Base-by-base conservation (phyloP, 1,140 invertebrate genomes). In the Tetramorium parvispinum region DNA sequence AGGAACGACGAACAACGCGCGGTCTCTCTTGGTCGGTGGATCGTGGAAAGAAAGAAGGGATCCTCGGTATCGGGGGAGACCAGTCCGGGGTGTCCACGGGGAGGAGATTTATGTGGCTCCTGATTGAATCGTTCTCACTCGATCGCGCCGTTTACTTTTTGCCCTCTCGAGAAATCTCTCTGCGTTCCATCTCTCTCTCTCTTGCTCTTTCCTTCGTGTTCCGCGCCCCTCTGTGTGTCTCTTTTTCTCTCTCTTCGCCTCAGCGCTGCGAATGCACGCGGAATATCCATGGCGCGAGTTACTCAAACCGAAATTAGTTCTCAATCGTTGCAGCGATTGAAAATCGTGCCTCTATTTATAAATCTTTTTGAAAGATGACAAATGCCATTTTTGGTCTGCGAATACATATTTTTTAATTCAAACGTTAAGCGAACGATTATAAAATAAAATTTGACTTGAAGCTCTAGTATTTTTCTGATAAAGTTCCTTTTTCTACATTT, bases 121-220 rank as follows among this genome's bases (percentile, higher is more conserved):
- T 95, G 95, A 95, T 95, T 95, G 95, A 95, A 95, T 95, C 94
- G 95, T 95, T 95, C 94, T 95, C 94, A 95, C 95, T 94, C 94
- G 94, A 95, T 95, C 93, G 94, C 91, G 91, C 92, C 91, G 93
- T 91, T 94, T 92, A 93, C 93, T 94, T 94, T 94, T 94, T 94
- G 91, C 92, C 86, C 90, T 88, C 53, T 61, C 70, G 65, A 87
- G 71, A 89, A 37, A 82, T 89, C 85, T 89, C 82, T 75, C 68
- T 46, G 51, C 79, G 65, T 55, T 75, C 73, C n/a, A 43, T 73
- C 76, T 75, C 66, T 77, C 63, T 21, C 59, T 66, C 75, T 73
- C 51, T 40, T 71, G 51, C 63, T 27, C 11, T 46, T 27, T 68
- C 21, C 63, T 73, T 40, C 49, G 61, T 24, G 43, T 46, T 51